These are phyloP conservation scores for Neomorphus geoffroyi DNA, from an alignment of 2,797 vertebrate species.

Conservation along the genomic window DNA sequence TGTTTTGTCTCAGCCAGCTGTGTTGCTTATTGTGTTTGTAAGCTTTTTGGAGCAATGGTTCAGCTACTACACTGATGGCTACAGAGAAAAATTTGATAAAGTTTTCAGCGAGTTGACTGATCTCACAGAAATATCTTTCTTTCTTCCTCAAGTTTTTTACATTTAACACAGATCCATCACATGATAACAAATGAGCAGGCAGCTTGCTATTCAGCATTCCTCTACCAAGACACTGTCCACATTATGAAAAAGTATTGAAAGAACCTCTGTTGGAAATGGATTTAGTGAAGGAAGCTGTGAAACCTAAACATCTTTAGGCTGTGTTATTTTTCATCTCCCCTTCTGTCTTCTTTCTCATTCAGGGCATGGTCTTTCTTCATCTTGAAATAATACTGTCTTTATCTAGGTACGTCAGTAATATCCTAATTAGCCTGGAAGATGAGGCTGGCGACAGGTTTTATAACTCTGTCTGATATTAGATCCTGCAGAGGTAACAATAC, in stretches of 20 bases:
- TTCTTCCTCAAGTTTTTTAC: neutral
- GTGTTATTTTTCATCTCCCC: neutral
- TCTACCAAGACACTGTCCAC: neutral
- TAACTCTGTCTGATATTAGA: neutral
- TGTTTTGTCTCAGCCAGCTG: neutral
- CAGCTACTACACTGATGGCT: neutral
- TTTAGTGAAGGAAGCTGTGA: neutral
- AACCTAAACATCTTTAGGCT: neutral
- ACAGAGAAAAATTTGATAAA: neutral
- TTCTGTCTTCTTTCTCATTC: neutral
- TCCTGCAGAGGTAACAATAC: neutral
- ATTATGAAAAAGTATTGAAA: neutral
- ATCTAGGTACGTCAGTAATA: neutral
- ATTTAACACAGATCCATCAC: neutral
- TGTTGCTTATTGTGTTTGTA: neutral
- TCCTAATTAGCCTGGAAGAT: neutral
- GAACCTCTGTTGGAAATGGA: neutral
- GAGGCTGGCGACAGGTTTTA: neutral
- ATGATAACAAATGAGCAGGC: rapidly evolving
- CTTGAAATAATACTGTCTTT: neutral
- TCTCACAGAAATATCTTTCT: neutral
- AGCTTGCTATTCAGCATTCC: neutral
- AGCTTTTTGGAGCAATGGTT: neutral
- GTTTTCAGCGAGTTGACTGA: neutral
- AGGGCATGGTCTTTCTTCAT: neutral